Percentiles rank a stretch among this genome's conserved stretches.
Evolutionary conservation across 1,140 invertebrate species (phyloP).

Genomic region (Drosophila virilis): DNA sequence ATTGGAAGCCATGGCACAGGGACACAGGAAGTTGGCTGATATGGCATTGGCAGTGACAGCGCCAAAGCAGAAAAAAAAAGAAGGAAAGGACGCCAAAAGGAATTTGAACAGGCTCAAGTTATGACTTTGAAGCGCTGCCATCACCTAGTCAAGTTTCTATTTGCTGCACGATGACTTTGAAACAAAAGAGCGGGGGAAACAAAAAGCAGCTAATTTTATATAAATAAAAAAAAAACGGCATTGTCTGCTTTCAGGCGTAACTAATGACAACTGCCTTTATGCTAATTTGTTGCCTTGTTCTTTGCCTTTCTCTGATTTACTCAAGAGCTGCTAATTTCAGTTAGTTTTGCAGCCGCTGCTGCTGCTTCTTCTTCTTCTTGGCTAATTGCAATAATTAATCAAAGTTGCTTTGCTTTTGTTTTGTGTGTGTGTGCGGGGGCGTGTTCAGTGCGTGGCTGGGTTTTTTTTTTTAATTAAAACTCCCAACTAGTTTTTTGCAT

Average conservation of each 20-base stretch:
- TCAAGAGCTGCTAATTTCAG: background rate
- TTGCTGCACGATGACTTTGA: conserved; percentile 42
- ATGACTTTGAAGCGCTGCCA: conserved; percentile 67
- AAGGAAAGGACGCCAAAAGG: conserved; percentile 12
- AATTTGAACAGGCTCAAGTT: conserved; percentile 47
- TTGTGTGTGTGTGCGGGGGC: conserved; percentile 3
- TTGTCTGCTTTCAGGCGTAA: conserved; percentile 32
- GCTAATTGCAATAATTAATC: conserved; percentile 74
- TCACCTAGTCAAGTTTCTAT: conserved; percentile 40
- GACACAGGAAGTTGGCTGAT: conserved; percentile 41
- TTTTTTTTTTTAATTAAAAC: conserved; percentile 67
- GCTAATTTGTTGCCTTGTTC: conserved; percentile 55
- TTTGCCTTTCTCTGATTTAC: background rate
- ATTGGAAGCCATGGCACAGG: conserved; percentile 59
- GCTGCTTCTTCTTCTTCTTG: background rate
- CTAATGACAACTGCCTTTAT: conserved; percentile 59
- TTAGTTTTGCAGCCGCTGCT: background rate
- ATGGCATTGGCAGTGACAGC: conserved; percentile 38
- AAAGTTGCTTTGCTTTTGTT: conserved; percentile 44
- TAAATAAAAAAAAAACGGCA: conserved; percentile 14
- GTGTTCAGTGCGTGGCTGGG: conserved; percentile 11
- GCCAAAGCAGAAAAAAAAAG: conserved; percentile 11
- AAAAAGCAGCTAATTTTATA: conserved; percentile 4
- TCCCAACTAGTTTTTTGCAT: conserved; percentile 52
- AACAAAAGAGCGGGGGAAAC: background rate